Percentiles rank a stretch among this genome's conserved stretches.
Evolutionary conservation across 92 coral and sea anemone genomes (phyloP).

Genomic region (Parazoanthus darwini): DNA sequence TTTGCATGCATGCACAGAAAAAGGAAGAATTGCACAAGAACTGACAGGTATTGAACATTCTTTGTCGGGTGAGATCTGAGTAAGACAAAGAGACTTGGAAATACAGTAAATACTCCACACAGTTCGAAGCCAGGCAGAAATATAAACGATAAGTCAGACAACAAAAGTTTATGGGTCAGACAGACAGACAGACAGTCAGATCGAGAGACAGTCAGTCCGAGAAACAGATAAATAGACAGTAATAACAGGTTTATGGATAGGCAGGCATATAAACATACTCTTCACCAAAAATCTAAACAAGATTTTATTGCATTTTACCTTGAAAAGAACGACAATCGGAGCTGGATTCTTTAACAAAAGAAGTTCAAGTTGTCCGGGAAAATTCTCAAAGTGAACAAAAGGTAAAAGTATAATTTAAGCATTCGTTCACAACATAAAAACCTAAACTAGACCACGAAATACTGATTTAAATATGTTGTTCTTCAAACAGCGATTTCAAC

Average conservation of each 20-base stretch:
- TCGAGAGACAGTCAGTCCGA: not conserved
- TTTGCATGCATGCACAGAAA: constrained; percentile 9
- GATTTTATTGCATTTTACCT: not conserved
- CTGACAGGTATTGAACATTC: constrained; percentile 12
- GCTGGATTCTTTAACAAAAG: constrained; percentile 21
- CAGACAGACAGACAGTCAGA: not conserved
- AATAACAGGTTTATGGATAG: not conserved
- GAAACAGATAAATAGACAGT: not conserved
- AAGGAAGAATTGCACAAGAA: constrained; percentile 18
- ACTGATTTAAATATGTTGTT: not conserved
- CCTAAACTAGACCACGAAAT: not conserved
- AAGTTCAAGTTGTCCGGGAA: constrained; percentile 28
- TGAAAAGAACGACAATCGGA: constrained; percentile 42
- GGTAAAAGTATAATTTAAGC: constrained; percentile 14
- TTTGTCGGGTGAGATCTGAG: constrained; percentile 1
- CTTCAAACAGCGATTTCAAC: not conserved
- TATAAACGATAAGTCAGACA: no score
- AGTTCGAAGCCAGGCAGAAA: no score
- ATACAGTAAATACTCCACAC: no score
- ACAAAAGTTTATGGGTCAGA: no score
- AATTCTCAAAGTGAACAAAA: constrained; percentile 40
- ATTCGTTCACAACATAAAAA: not conserved
- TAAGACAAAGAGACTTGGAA: no score
- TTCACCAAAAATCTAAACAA: not conserved
- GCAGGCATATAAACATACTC: no score